Percentiles rank a stretch among this genome's conserved stretches.
Conservation (phyloP, 2,888 invertebrate species). For the Calliscelio sp. region DNA sequence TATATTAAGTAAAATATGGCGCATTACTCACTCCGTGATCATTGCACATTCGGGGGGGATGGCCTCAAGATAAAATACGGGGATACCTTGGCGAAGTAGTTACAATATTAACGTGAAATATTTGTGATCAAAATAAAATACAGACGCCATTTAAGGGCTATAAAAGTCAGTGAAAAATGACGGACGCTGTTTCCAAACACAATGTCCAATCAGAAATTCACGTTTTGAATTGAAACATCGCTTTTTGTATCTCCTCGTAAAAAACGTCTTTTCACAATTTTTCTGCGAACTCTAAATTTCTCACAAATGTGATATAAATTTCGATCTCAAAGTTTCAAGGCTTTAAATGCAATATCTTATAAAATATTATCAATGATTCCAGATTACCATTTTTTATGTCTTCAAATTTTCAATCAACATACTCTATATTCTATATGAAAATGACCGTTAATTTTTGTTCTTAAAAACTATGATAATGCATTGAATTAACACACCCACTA, state of each 20-base stretch:
- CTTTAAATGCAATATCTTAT: too few relatives aligned
- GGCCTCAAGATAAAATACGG: constrained; percentile 57
- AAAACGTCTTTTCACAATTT: not conserved
- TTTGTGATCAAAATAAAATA: constrained; percentile 65
- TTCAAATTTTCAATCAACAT: too few relatives aligned
- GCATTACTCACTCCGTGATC: constrained; percentile 63
- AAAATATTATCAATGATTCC: too few relatives aligned
- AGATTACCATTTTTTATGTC: too few relatives aligned
- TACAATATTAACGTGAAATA: constrained; percentile 62
- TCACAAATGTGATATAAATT: too few relatives aligned
- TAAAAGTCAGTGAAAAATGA: constrained; percentile 45
- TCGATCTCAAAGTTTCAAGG: too few relatives aligned
- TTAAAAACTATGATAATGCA: constrained; percentile 38
- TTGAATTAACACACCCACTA: constrained; percentile 50
- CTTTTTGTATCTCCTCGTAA: constrained; percentile 8
- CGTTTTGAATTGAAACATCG: constrained; percentile 27
- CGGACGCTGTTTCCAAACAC: constrained; percentile 30
- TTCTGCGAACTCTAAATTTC: too few relatives aligned
- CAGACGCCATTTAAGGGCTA: constrained; percentile 37
- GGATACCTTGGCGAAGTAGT: constrained; percentile 44
- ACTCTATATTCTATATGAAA: too few relatives aligned
- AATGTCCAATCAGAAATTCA: constrained; percentile 48
- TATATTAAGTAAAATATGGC: constrained; percentile 65
- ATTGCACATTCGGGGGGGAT: constrained; percentile 47
- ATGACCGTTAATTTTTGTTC: too few relatives aligned